Evolutionary conservation across 2,888 invertebrate species (phyloP), one percentile per base, ranked within the genome.

Genomic region (Acronicta aceris): DNA sequence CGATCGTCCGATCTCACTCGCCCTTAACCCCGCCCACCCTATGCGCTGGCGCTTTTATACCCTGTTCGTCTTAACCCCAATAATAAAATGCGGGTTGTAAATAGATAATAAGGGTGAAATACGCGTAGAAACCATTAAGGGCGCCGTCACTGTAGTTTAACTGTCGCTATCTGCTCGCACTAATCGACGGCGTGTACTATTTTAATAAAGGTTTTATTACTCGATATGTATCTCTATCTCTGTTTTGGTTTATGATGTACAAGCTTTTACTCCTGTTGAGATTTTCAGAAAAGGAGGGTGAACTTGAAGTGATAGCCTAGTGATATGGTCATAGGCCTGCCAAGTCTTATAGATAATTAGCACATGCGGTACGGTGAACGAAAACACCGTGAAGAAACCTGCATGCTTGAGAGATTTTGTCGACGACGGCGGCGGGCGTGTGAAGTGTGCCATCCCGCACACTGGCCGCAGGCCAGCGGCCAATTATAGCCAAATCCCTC

Each of bases 61-160:
- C 82, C 83, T 84, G 83, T 84, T 84, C 83, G 65, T 92, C 92
- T 93, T 94, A 94, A 94, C 94, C 94, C 93, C 93, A 93, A 94
- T 94, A 94, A 94, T 94, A 94, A 94, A 94, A 94, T 94, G 94
- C 86, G 88, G 92, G 93, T 88, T 88, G 93, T 94, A 94, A 94
- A 94, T 93, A 94, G 92, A 94, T 94, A 94, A 94, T 94, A 94
- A 91, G 93, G 89, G 90, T 79, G 88, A 81, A 89, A 90, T 87
- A 85, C 85, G 82, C 78, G 83, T 85, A 90, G 93, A 91, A 91
- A 85, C 89, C 89, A 88, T 93, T 94, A 91, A 88, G 83, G 90
- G 92, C 91, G 90, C 92, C 91, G 81, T 88, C 84, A 84, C 74
- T 81, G 84, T 83, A 84, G 79, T 89, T 89, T 85, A 87, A 87